Evolutionary conservation across 2,797 vertebrate species (phyloP), one percentile per base, ranked within the genome.

Genomic region (Denticeps clupeoides): DNA sequence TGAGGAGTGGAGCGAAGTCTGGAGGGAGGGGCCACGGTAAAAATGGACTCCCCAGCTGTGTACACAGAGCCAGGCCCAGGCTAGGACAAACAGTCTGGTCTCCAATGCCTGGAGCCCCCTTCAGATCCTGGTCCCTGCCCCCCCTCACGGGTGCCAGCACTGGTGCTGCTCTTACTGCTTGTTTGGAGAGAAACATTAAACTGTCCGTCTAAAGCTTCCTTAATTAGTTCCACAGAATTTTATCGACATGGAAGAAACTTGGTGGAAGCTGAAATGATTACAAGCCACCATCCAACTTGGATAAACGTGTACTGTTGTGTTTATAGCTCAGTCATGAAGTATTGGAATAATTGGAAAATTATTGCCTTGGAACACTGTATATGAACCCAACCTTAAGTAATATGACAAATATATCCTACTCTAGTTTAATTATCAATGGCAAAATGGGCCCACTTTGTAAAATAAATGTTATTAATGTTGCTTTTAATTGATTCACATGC

Each of bases 21-120:
- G 38, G 28, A 24, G 21, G 58, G 49, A 35, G 54, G 49, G 58
- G 12, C 41, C 27, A 15, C 53, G 49, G 56, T 60, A 63, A 74
- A 83, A 78, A 82, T 78, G 55, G 65, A 67, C 68, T 78, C 64
- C 70, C 70, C 81, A 85, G 82, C 84, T 86, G 82, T 82, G 72
- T 78, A 74, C 73, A 82, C 75, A 82, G 63, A 74, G 61, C 31
- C 47, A 59, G 56, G 56, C 58, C 49, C 45, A 26, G 45, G 38
- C 33, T 10, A 70, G 59, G 35, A 71, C 56, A 74, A 77, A 64
- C 68, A 71, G 49, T 63, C 65, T 60, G 23, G 52, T 65, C 68
- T 65, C 31, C 53, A n/a, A 58, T 59, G 57, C 49, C 59, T 56
- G 53, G 60, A 59, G 42, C 32, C 24, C 10, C 2, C 35, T 35